These are phyloP conservation scores for Hemaris fuciformis DNA, from an alignment of 2,888 invertebrate genomes.

Conservation along the genomic window DNA sequence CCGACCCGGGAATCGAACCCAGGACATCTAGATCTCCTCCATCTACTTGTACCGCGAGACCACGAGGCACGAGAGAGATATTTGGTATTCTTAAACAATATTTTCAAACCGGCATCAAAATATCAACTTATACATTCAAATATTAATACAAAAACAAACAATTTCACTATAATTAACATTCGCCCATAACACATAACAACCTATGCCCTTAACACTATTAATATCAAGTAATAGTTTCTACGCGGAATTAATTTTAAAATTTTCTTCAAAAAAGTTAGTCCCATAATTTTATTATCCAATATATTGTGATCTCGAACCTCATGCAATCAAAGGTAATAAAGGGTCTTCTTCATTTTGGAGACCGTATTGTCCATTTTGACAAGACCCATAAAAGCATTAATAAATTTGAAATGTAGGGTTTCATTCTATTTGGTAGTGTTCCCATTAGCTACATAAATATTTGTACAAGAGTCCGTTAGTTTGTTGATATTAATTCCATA, in stretches of 20 bases:
- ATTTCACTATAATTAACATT: constrained; percentile 8
- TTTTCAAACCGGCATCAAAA: neutral
- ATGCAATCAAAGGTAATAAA: neutral
- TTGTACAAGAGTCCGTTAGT: constrained; percentile 15
- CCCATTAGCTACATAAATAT: constrained; percentile 12
- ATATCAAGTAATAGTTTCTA: constrained; percentile 43
- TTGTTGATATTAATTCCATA: constrained; percentile 13
- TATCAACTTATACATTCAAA: neutral
- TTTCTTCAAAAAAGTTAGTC: constrained; percentile 20
- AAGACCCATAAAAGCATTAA: neutral
- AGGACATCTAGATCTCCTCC: too few relatives aligned
- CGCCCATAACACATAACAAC: constrained; percentile 22
- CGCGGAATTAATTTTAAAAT: constrained; percentile 38
- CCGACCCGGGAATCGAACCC: too few relatives aligned
- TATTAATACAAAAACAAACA: constrained; percentile 8
- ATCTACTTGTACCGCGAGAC: too few relatives aligned
- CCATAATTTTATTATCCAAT: neutral
- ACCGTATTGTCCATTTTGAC: neutral
- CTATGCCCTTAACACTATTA: constrained; percentile 42
- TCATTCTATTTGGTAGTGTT: neutral
- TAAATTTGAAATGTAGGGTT: neutral
- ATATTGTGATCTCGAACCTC: neutral
- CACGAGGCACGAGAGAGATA: too few relatives aligned
- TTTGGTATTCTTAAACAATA: constrained; percentile 4
- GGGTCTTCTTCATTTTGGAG: neutral